Evolutionary conservation across 1,140 invertebrate genomes (phyloP).

Genomic region (Brachionus rotundiformis): DNA sequence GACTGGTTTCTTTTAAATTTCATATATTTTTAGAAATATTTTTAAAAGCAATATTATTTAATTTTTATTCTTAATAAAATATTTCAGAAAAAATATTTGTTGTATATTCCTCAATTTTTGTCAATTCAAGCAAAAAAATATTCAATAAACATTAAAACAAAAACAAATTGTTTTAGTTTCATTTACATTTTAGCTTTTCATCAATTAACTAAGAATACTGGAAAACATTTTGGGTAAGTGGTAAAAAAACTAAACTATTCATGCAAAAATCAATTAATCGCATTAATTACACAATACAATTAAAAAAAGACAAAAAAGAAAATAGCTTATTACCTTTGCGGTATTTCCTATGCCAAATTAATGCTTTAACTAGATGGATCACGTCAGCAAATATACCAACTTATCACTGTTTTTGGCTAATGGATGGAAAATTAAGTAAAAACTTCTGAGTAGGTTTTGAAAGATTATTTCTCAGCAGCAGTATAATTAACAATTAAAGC

Average conservation of each 20-base stretch:
- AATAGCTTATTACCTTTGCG: background rate
- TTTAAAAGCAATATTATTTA: too few species aligned
- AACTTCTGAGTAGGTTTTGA: background rate
- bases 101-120: too few species aligned
- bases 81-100: too few species aligned
- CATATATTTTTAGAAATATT: too few species aligned
- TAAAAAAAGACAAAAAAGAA: background rate
- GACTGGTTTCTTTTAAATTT: too few species aligned
- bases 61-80: too few species aligned
- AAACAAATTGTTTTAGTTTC: background rate
- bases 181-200: background rate
- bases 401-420: slow-evolving; percentile 26
- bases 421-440: background rate
- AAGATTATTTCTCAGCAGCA: background rate
- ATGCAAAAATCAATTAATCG: slow-evolving; percentile 8
- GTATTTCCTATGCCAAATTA: background rate
- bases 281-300: background rate
- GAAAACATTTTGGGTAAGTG: background rate
- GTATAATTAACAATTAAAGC: too few species aligned
- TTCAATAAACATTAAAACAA: background rate
- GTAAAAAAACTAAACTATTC: background rate
- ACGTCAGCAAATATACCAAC: background rate
- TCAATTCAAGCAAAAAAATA: too few species aligned
- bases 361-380: background rate
- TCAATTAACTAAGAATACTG: background rate